Conservation (phyloP, 2,113 vertebrate species). For the Chrysochloris asiatica region DNA sequence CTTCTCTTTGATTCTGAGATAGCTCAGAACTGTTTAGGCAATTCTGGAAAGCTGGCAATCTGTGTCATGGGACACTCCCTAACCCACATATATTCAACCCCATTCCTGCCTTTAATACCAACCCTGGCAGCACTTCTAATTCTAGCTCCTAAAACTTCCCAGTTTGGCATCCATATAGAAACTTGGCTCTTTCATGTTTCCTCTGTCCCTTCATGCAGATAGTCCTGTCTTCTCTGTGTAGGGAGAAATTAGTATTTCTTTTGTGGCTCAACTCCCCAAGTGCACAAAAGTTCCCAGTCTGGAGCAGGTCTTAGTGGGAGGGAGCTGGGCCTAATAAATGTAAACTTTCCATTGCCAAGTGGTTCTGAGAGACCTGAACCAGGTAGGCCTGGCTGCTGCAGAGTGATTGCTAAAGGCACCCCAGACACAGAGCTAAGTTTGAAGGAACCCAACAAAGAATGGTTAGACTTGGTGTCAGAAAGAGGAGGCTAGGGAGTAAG, state of each 20-base stretch:
- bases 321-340: not conserved
- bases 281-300: not conserved
- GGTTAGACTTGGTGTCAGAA: not conserved
- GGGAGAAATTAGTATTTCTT: conserved; percentile 28
- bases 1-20: conserved; percentile 17
- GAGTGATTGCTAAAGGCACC: not conserved
- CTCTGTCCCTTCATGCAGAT: not conserved
- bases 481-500: conserved; percentile 26
- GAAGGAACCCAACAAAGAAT: conserved; percentile 15
- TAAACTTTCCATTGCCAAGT: conserved; percentile 13
- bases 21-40: not conserved
- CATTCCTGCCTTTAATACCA: conserved; percentile 7
- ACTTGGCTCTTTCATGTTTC: not conserved
- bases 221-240: conserved; percentile 41
- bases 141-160: conserved; percentile 12
- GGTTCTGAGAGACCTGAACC: not conserved
- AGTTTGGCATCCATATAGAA: conserved; percentile 6
- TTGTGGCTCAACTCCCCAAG: conserved; percentile 2
- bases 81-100: not conserved
- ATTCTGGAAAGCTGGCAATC: not conserved
- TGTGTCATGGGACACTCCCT: not conserved
- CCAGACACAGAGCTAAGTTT: not conserved
- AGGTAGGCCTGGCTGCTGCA: not conserved
- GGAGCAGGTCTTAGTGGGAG: not conserved
- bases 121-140: not conserved